Percentiles rank a stretch among this genome's conserved stretches.
Evolutionary conservation across 2,113 vertebrate species (phyloP).

Genomic region (Australoheros scitulus): DNA sequence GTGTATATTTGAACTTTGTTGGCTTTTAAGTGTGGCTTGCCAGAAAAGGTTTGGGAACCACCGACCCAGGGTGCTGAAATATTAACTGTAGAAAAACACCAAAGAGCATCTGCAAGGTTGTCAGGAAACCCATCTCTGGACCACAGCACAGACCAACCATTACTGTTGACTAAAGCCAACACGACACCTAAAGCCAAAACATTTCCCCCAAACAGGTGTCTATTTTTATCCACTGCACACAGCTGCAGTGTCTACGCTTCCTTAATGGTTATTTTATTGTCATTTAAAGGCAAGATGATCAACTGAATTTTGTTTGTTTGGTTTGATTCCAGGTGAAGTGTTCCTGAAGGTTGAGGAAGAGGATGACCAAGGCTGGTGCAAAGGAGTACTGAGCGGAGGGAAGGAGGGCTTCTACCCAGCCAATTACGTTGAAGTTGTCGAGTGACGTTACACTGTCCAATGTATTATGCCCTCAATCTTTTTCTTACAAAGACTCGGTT

Average conservation of each 20-base stretch:
- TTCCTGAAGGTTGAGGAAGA: constrained; percentile 87
- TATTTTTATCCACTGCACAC: neutral
- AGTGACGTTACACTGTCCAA: constrained; percentile 60
- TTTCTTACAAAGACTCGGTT: constrained; percentile 25
- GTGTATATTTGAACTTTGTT: neutral
- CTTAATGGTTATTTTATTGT: neutral
- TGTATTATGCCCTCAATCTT: neutral
- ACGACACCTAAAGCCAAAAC: neutral
- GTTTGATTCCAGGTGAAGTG: constrained; percentile 76
- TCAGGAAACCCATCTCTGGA: neutral
- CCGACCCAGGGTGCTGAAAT: neutral
- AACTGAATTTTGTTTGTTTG: neutral
- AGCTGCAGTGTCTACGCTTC: neutral
- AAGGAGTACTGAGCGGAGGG: constrained; percentile 81
- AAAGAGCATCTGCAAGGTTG: neutral
- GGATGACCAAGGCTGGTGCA: constrained; percentile 87
- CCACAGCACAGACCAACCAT: neutral
- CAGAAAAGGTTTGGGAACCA: neutral
- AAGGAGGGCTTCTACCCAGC: constrained; percentile 86
- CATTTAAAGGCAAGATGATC: neutral
- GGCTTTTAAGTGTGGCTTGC: neutral
- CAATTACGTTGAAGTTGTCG: constrained; percentile 80
- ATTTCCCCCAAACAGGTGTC: neutral
- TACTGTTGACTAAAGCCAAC: neutral
- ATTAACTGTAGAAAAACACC: neutral